Conservation (phyloP, 1,140 invertebrate genomes). For the Tigriopus japonicus region DNA sequence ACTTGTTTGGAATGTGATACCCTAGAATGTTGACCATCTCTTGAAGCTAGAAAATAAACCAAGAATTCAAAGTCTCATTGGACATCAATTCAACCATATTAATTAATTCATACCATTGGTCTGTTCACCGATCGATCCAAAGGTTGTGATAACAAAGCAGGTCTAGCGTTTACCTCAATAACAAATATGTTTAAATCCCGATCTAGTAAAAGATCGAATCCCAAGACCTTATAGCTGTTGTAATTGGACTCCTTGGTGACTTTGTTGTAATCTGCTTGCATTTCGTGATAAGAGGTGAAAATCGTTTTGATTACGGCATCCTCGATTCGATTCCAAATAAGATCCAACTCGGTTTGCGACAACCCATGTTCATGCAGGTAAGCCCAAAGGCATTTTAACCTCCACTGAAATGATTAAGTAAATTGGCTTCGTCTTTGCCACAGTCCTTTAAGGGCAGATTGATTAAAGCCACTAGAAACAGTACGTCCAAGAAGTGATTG, state of each 20-base stretch:
- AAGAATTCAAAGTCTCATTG: neutral
- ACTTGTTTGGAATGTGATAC: neutral
- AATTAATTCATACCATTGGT: neutral
- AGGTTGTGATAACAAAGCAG: neutral
- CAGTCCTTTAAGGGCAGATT: too few species aligned
- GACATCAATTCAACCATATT: too few species aligned
- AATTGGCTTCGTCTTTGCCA: too few species aligned
- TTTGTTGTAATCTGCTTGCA: neutral
- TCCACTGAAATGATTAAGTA: constrained; percentile 4
- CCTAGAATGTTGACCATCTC: neutral
- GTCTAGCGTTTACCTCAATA: constrained; percentile 3
- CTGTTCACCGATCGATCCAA: neutral
- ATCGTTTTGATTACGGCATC: constrained; percentile 6
- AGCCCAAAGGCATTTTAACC: neutral
- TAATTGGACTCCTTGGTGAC: neutral
- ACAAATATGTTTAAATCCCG: neutral
- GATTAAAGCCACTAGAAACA: too few species aligned
- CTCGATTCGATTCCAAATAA: constrained; percentile 4
- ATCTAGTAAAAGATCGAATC: neutral
- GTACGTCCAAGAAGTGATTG: too few species aligned
- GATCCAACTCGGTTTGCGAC: neutral
- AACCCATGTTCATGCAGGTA: neutral
- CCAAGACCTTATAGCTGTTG: constrained; percentile 8
- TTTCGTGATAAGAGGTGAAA: neutral
- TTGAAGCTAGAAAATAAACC: neutral